These are phyloP conservation scores for Drusus annulatus DNA, from an alignment of 1,140 invertebrate genomes.

Conservation along the genomic window DNA sequence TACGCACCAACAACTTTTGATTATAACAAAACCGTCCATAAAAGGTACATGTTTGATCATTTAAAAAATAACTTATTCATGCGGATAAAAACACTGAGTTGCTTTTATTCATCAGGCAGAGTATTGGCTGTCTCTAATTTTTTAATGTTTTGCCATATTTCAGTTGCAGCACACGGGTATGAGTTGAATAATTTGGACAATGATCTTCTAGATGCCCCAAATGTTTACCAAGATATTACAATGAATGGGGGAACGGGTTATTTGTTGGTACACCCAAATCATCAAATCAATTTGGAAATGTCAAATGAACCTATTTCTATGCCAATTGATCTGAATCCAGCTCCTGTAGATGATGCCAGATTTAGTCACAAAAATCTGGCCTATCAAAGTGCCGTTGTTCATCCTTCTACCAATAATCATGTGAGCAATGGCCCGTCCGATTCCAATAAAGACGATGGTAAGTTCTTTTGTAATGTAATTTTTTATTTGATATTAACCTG, in stretches of 20 bases:
- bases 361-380: conserved; percentile 82
- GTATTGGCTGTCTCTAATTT: conserved; percentile 10
- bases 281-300: conserved; percentile 53
- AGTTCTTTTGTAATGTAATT: conserved; percentile 9
- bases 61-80: conserved; percentile 1
- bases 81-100: too few relatives aligned
- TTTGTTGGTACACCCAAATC: conserved; percentile 56
- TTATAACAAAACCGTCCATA: conserved; percentile 31
- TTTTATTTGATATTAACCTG: background rate
- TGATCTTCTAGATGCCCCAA: conserved; percentile 74
- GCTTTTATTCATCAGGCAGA: too few relatives aligned
- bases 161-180: conserved; percentile 75
- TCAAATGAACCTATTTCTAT: conserved; percentile 70
- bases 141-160: conserved; percentile 59
- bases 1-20: conserved; percentile 21
- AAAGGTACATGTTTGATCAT: conserved; percentile 35
- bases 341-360: conserved; percentile 64
- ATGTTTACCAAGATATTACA: conserved; percentile 68
- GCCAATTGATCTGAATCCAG: conserved; percentile 65
- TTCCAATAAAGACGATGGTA: conserved; percentile 67
- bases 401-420: conserved; percentile 70
- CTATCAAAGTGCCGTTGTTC: conserved; percentile 79
- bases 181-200: conserved; percentile 76
- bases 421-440: conserved; percentile 59
- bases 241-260: conserved; percentile 53